These are phyloP conservation scores for Streptopelia turtur DNA, from an alignment of 2,797 vertebrate species.

Conservation along the genomic window DNA sequence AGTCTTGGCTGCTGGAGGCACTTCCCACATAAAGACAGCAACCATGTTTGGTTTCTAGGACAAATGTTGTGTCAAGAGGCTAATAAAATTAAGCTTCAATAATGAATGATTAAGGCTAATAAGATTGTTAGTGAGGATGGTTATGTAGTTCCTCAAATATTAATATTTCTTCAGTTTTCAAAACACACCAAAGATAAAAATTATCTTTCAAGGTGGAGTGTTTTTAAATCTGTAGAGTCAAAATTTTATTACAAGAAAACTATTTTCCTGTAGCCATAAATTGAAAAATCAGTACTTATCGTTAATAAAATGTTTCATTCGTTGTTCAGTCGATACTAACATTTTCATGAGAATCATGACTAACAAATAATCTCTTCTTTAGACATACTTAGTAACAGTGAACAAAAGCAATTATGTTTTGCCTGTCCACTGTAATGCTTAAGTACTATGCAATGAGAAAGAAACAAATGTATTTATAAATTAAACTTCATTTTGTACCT, in stretches of 20 bases:
- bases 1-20: background rate
- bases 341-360: background rate
- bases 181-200: background rate
- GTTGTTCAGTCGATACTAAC: background rate
- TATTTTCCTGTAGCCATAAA: background rate
- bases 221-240: background rate
- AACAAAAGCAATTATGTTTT: background rate
- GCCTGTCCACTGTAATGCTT: background rate
- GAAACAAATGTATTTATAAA: background rate
- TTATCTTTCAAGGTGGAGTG: background rate
- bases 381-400: background rate
- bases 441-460: background rate
- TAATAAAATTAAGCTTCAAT: background rate
- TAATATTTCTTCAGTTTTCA: background rate
- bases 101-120: background rate
- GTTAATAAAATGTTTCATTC: background rate
- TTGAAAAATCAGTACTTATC: background rate
- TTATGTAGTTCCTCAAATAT: background rate
- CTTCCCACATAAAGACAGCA: background rate
- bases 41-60: background rate
- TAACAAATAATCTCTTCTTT: background rate
- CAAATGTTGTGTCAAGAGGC: background rate
- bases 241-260: background rate
- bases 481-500: background rate
- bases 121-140: background rate